Evolutionary conservation across 1,140 invertebrate genomes (phyloP).

Genomic region (Drosophila sproati): DNA sequence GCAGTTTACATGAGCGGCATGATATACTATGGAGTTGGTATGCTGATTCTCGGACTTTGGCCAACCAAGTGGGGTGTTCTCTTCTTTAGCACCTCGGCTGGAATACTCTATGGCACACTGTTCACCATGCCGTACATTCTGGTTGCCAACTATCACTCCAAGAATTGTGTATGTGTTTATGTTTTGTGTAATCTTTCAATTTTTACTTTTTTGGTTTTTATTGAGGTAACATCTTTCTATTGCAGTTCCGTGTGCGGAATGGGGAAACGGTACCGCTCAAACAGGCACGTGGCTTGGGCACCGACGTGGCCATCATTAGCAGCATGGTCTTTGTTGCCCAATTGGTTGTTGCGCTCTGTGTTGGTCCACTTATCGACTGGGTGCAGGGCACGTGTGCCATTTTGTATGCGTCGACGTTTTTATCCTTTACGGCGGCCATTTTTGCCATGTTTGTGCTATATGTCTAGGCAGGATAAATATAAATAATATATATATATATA

Average conservation of each 20-base stretch:
- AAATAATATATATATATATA: neutral
- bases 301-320: conserved; percentile 92
- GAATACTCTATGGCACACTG: conserved; percentile 93
- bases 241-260: conserved; percentile 86
- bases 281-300: conserved; percentile 90
- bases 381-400: conserved; percentile 90
- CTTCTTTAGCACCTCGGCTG: conserved; percentile 90
- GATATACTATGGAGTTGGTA: conserved; percentile 90
- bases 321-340: conserved; percentile 94
- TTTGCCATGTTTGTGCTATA: conserved; percentile 91
- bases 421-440: conserved; percentile 90
- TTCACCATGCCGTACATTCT: conserved; percentile 95
- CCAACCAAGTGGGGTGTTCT: conserved; percentile 89
- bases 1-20: conserved; percentile 91
- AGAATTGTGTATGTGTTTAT: conserved; percentile 87
- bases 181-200: neutral
- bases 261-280: conserved; percentile 85
- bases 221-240: neutral
- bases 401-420: conserved; percentile 88
- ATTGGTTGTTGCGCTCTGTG: conserved; percentile 89
- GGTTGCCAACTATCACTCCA: conserved; percentile 92
- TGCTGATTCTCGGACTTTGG: conserved; percentile 90
- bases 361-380: conserved; percentile 89
- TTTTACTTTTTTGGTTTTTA: too few relatives aligned
- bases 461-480: conserved; percentile 74